These are phyloP conservation scores for Eulemur coronatus DNA, from an alignment of 2,797 vertebrate genomes.

Conservation along the genomic window DNA sequence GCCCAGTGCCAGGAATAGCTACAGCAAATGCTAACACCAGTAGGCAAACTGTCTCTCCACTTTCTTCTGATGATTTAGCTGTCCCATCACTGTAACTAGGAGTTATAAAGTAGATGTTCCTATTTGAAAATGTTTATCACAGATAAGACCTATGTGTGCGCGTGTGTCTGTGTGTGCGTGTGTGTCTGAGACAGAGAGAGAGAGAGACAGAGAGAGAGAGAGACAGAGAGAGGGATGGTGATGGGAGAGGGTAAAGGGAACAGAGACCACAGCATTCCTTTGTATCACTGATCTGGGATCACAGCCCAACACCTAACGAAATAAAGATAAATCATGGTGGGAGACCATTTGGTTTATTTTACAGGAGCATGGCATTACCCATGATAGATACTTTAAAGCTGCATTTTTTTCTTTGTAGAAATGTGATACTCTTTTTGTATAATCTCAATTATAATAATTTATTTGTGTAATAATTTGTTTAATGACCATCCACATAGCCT, in stretches of 20 bases:
- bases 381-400: neutral
- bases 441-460: neutral
- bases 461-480: neutral
- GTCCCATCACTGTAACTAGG: slow-evolving; percentile 63
- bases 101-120: slow-evolving; percentile 61
- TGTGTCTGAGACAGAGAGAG: too few relatives aligned
- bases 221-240: neutral
- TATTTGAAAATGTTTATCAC: slow-evolving; percentile 13
- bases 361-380: neutral
- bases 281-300: neutral
- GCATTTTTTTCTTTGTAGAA: slow-evolving; percentile 26
- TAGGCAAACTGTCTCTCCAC: slow-evolving; percentile 78
- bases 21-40: slow-evolving; percentile 79
- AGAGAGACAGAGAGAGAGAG: too few relatives aligned
- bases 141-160: neutral
- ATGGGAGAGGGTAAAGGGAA: neutral
- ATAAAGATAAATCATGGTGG: neutral
- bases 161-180: too few relatives aligned
- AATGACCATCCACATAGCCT: neutral
- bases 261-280: neutral
- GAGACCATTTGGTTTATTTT: neutral
- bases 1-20: slow-evolving; percentile 81
- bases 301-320: neutral
- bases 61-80: slow-evolving; percentile 75
- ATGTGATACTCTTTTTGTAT: neutral